Conservation (phyloP, 2,888 invertebrate genomes). For the Muschampia plurimacula region DNA sequence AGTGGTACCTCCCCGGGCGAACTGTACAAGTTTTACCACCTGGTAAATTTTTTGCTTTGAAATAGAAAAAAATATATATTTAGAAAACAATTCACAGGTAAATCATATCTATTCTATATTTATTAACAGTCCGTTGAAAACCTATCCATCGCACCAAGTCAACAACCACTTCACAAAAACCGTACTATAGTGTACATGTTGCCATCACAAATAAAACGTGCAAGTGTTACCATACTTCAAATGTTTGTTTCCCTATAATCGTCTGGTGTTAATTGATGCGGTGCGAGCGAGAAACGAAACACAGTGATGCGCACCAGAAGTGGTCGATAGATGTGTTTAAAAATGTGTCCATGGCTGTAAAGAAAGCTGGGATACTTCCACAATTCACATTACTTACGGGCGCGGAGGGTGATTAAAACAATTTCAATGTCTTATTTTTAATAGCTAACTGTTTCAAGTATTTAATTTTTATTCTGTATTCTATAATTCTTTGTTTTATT, state of each 20-base stretch:
- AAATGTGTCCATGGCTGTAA: constrained; percentile 24
- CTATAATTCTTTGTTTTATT: no score
- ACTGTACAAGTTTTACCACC: no score
- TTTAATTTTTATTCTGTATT: no score
- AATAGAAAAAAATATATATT: no score
- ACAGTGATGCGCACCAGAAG: constrained; percentile 50
- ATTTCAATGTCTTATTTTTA: no score
- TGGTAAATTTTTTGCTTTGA: no score
- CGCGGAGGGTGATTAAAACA: no score
- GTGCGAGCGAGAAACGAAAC: constrained; percentile 49
- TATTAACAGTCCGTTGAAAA: background rate
- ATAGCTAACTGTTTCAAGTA: no score
- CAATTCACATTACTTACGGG: background rate
- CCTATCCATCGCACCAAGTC: background rate
- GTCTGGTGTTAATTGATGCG: constrained; percentile 52
- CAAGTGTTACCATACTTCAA: constrained; percentile 37
- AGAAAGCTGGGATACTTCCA: background rate
- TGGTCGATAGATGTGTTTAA: constrained; percentile 45
- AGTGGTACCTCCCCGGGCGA: no score
- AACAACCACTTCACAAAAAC: background rate
- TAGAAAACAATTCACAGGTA: no score
- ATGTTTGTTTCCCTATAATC: constrained; percentile 41
- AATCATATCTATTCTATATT: no score
- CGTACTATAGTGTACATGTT: background rate
- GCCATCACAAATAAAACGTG: constrained; percentile 27